Evolutionary conservation across 2,888 invertebrate species (phyloP), one percentile per base, ranked within the genome.

Genomic region (Hirtodrosophila trivittata): DNA sequence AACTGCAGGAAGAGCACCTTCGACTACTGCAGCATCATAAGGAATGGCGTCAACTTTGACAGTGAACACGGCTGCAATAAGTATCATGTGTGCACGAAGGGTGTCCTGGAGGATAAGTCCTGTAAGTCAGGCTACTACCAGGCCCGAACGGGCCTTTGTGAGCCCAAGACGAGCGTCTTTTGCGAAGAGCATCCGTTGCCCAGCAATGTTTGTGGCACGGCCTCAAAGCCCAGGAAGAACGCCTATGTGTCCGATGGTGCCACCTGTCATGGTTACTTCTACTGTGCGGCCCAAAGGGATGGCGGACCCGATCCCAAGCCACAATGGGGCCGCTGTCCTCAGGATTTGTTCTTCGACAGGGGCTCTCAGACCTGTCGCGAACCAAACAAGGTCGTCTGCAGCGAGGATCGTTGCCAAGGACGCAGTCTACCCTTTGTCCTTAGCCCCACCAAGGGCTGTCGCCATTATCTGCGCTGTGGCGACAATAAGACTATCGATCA

Each of bases 391-490:
- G 81, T 83, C 0, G 8, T 1, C 7, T 89, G 89, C 56, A 0
- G 14, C 0, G 55, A 68, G 16, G 88, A 89, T 74, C 89, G 89
- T 26, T 89, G 89, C 10, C 86, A 87, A n/a, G 89, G 89, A 1
- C 88, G 89, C 7, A 58, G 69, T 0, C 3, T 68, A 0, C 55
- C 46, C 0, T 86, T 87, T 49, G 89, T 89, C 0, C 56, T 62
- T 0, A 87, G 87, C 30, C 14, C 39, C 1, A 72, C 58, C 0
- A 66, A 50, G 10, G 87, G 86, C 2, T 89, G 89, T 47, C 87
- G 89, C 1, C 39, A 86, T 21, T 89, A 89, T 66, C 50, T 87
- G 1, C 59, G 76, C 4, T 89, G 89, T 41, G 12, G 33, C 1
- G 49, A 82, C 16, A 83, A 75, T 1, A 38, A 76, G 1, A 78